Conservation (phyloP, 2,113 vertebrate genomes). For the Malurus elegans region DNA sequence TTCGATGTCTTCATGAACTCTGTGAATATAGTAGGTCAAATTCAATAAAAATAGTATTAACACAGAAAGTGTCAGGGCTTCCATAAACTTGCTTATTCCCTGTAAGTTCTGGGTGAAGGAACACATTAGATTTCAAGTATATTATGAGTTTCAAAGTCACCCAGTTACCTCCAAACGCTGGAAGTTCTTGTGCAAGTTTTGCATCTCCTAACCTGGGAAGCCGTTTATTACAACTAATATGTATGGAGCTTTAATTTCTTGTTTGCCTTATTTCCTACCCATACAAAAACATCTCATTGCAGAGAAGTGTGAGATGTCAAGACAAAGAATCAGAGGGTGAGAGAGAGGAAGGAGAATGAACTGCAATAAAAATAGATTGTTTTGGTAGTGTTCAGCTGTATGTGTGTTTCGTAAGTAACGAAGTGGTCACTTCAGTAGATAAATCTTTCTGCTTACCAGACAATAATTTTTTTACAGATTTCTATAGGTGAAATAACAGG, state of each 20-base stretch:
- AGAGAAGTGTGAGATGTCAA: background rate
- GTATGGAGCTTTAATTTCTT: background rate
- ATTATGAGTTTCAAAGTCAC: background rate
- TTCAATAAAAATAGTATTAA: background rate
- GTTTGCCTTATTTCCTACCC: background rate
- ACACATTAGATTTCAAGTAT: background rate
- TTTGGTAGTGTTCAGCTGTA: background rate
- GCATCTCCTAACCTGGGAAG: background rate
- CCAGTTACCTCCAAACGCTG: background rate
- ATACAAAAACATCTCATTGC: background rate
- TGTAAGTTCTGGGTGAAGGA: background rate
- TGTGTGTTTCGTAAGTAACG: background rate
- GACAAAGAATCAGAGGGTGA: background rate
- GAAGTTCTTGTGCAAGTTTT: background rate
- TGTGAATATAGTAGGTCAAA: background rate
- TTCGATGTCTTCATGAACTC: background rate
- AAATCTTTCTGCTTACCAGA: background rate
- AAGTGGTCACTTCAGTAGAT: background rate
- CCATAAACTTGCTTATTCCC: background rate
- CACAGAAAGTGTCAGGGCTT: background rate
- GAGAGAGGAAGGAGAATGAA: background rate
- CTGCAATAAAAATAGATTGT: background rate
- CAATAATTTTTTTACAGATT: background rate
- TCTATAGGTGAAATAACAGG: background rate
- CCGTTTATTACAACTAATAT: background rate